Conservation (phyloP, 2,888 invertebrate genomes). For the Cordilura impudica region DNA sequence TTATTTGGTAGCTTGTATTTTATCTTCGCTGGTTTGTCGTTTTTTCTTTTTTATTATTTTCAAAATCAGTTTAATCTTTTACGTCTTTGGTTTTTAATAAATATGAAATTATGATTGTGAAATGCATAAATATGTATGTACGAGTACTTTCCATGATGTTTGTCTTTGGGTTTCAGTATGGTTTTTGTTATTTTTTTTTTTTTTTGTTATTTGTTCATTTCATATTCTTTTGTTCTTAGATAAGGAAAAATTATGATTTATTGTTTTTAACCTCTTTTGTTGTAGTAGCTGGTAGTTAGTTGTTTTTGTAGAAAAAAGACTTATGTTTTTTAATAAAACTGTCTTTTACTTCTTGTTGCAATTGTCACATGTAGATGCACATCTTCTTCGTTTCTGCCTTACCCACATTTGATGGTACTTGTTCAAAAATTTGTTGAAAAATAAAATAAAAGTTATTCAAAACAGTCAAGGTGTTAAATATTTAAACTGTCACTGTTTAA, state of each 20-base stretch:
- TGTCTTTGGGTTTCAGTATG: constrained; percentile 10
- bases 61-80: constrained; percentile 10
- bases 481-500: constrained; percentile 32
- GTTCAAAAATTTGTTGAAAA: too few species aligned
- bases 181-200: constrained; percentile 1
- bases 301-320: constrained; percentile 14
- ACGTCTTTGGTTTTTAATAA: constrained; percentile 30
- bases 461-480: constrained; percentile 44
- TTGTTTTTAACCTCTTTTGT: constrained; percentile 55
- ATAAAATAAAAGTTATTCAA: neutral
- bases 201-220: constrained; percentile 6
- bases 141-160: constrained; percentile 15
- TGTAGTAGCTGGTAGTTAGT: too few species aligned
- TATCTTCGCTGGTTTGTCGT: neutral
- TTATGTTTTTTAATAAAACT: constrained; percentile 30
- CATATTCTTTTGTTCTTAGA: constrained; percentile 54
- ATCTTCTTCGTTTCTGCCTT: constrained; percentile 21
- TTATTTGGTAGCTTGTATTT: neutral
- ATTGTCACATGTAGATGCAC: constrained; percentile 35
- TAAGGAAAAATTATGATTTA: constrained; percentile 61
- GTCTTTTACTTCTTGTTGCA: constrained; percentile 21
- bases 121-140: too few species aligned
- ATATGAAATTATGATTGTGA: constrained; percentile 39
- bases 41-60: too few species aligned
- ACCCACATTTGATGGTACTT: neutral